Evolutionary conservation across 1,140 invertebrate genomes (phyloP), one percentile per base, ranked within the genome.

Genomic region (Temnothorax nylanderi): DNA sequence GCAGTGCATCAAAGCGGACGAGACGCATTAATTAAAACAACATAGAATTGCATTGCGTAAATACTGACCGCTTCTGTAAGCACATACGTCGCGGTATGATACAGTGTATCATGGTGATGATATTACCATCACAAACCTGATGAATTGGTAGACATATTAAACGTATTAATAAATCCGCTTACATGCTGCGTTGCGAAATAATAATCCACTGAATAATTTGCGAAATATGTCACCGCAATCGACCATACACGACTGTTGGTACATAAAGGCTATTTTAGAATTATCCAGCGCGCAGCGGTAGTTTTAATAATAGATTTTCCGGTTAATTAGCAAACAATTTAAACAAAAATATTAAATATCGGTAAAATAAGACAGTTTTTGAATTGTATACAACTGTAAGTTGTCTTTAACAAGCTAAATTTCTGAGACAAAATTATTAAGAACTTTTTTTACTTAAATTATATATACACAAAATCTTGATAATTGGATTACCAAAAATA

Each of bases 131-230:
- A 62, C 69, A 75, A 84, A 60, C 80, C 80, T 75, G 80, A 74
- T 84, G 80, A 84, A 75, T 84, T 75, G 80, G 69, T 62, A 62
- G 80, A 84, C 41, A 75, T 74, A 74, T 84, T 84, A 84, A 84
- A 74, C 69, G 54, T 84, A 84, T 64, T 84, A 84, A 84, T 84
- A 84, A 84, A 84, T 84, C 88, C 85, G 88, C 84, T 90, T 89
- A 90, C 77, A 67, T 71, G 62, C 67, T 49, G 71, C 67, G 84
- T 87, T 87, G 88, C 88, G 58, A 90, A 90, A 90, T 86, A 89
- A 89, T 89, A 90, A 90, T 89, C 88, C 88, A 80, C 74, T 75
- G 74, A 90, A 90, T 90, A 87, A 90, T 90, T 90, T 49, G 76
- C 75, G 88, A 90, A 89, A 87, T 85, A 91, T 87, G 88, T 84